Conservation (phyloP, 1,140 invertebrate genomes). For the Gerris buenoi region DNA sequence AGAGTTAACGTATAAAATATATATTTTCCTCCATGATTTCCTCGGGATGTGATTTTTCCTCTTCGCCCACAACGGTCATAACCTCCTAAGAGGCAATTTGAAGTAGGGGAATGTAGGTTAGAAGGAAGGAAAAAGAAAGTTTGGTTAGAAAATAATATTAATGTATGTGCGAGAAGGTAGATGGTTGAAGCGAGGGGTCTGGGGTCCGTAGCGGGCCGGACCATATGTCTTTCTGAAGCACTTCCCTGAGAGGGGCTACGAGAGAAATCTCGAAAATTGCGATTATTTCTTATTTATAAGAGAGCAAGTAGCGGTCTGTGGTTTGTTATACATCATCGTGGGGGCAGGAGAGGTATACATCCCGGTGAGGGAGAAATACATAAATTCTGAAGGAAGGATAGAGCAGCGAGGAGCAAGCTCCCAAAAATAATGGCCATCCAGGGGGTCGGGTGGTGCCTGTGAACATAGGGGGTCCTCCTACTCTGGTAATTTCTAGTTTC, state of each 20-base stretch:
- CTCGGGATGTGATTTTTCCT: too few relatives aligned
- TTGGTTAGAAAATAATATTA: background rate
- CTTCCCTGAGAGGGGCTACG: background rate
- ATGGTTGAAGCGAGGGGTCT: background rate
- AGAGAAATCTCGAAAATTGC: constrained; percentile 2
- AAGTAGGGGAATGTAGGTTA: background rate
- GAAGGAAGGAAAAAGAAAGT: background rate
- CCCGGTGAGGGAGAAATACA: background rate
- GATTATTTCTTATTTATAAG: constrained; percentile 9
- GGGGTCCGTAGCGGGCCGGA: too few relatives aligned
- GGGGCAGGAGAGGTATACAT: background rate
- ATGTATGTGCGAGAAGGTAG: background rate
- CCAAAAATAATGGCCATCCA: background rate
- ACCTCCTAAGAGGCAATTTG: background rate
- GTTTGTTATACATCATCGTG: constrained; percentile 7
- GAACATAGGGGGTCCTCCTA: background rate
- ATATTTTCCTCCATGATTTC: too few relatives aligned
- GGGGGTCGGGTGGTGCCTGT: too few relatives aligned
- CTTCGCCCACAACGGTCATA: too few relatives aligned
- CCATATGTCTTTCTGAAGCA: background rate
- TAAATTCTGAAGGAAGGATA: constrained; percentile 2
- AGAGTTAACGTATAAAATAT: too few relatives aligned
- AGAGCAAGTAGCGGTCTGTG: background rate
- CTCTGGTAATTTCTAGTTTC: background rate
- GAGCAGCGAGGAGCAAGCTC: background rate